Evolutionary conservation across 2,113 vertebrate species (phyloP).

Genomic region (Pampusana beccarii): DNA sequence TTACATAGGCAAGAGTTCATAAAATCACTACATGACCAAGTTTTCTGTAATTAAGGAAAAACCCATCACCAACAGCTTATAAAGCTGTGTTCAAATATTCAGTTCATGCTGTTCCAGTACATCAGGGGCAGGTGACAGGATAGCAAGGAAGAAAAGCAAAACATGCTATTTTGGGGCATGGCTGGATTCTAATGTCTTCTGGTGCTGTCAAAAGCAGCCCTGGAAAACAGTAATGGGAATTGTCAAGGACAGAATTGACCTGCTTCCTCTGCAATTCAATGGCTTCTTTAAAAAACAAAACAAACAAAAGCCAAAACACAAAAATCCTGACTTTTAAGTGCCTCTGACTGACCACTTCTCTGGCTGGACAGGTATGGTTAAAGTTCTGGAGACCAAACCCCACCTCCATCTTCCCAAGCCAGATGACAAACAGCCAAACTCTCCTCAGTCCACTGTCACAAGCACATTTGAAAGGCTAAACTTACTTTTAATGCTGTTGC

Average conservation of each 20-base stretch:
- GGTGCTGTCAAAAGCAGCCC: background rate
- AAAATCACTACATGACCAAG: background rate
- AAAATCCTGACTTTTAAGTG: background rate
- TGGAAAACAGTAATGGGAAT: background rate
- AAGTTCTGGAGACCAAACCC: background rate
- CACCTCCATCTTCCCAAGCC: background rate
- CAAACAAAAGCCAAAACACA: background rate
- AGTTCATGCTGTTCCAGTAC: background rate
- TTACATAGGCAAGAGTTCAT: background rate
- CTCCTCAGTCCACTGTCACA: background rate
- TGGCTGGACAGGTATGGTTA: background rate
- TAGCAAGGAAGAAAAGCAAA: background rate
- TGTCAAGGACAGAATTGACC: background rate
- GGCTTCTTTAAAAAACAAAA: background rate
- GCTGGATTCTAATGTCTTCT: background rate
- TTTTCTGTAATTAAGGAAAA: background rate
- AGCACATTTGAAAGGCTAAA: background rate
- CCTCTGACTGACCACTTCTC: background rate
- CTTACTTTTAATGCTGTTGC: slow-evolving; percentile 94
- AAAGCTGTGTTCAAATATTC: background rate
- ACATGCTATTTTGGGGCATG: background rate
- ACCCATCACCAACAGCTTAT: background rate
- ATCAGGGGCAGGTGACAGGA: background rate
- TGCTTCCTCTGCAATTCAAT: background rate
- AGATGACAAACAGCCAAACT: background rate